Conservation (phyloP, 2,113 vertebrate genomes). For the Ifrita kowaldi region DNA sequence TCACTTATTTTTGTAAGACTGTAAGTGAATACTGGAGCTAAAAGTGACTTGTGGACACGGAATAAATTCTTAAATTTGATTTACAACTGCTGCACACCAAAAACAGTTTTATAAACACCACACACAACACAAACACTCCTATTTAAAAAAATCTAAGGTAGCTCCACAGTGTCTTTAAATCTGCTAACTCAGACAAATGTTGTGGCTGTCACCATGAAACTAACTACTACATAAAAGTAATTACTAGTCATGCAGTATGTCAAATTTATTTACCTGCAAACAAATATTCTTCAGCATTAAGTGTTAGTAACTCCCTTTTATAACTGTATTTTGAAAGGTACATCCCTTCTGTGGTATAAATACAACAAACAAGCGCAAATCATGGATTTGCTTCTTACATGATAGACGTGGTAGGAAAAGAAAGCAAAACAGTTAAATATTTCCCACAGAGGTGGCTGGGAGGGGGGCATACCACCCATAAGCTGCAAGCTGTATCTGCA, state of each 20-base stretch:
- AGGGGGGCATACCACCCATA: neutral
- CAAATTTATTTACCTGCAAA: conserved; percentile 62
- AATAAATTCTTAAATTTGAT: conserved; percentile 10
- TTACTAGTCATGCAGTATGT: conserved; percentile 26
- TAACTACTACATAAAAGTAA: conserved; percentile 37
- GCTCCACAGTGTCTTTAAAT: neutral
- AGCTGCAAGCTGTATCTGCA: neutral
- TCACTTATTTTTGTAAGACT: neutral
- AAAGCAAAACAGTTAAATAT: neutral
- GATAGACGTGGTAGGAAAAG: neutral
- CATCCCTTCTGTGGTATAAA: neutral
- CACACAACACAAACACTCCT: neutral
- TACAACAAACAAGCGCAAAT: neutral
- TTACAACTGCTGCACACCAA: neutral
- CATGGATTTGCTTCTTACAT: neutral
- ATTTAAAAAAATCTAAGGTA: conserved; percentile 11
- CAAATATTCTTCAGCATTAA: conserved; percentile 53
- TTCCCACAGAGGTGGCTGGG: neutral
- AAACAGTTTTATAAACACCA: neutral
- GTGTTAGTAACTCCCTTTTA: conserved; percentile 26
- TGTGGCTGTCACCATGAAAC: conserved; percentile 48
- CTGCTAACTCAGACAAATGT: conserved; percentile 36
- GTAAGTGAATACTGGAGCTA: neutral
- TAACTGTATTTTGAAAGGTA: conserved; percentile 37
- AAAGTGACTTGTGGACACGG: neutral